Conservation (phyloP, 30 jellyfish, hydroid and myxozoan genomes). For the Phacellophora camtschatica region DNA sequence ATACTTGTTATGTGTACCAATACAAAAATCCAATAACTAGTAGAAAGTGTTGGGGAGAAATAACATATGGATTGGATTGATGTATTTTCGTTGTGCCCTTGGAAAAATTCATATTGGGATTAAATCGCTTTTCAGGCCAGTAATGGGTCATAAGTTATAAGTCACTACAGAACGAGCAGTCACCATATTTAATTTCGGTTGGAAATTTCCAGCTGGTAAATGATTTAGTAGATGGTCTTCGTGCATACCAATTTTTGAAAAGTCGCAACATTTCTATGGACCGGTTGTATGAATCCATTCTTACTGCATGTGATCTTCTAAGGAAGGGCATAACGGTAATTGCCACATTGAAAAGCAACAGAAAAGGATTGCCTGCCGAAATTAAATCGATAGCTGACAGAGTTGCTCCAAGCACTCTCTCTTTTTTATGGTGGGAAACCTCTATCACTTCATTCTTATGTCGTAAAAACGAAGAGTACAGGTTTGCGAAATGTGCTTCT, state of each 20-base stretch:
- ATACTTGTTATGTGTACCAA: neutral
- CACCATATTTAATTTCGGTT: neutral
- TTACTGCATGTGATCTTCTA: neutral
- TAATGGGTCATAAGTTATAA: neutral
- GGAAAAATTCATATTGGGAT: neutral
- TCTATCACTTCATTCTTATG: neutral
- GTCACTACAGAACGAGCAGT: neutral
- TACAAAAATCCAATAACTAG: neutral
- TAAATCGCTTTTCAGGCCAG: neutral
- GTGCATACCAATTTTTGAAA: neutral
- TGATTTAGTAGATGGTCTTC: neutral
- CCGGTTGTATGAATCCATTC: neutral
- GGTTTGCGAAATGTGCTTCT: constrained; percentile 7
- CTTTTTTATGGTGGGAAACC: neutral
- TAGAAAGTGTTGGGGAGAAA: neutral
- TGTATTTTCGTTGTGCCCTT: neutral
- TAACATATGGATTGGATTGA: neutral
- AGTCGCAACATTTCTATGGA: neutral
- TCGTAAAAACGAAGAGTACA: neutral
- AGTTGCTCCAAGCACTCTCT: neutral
- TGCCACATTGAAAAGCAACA: neutral
- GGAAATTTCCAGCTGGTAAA: neutral
- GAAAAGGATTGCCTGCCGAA: constrained; percentile 1
- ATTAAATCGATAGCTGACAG: neutral
- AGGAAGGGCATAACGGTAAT: neutral